Evolutionary conservation across 2,113 vertebrate species (phyloP).

Genomic region (Rallus limicola): DNA sequence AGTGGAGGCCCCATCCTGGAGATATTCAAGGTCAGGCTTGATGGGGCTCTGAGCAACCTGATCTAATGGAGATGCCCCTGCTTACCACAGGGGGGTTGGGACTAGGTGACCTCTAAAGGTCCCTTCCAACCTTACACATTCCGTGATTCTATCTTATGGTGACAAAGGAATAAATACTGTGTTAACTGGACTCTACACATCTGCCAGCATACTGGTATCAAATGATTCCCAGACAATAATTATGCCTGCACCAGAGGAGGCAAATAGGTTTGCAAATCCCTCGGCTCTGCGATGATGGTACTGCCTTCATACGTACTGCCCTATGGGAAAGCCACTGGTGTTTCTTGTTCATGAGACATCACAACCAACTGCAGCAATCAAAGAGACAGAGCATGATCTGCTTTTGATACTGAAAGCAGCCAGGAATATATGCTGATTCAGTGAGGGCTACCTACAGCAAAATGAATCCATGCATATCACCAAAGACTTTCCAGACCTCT

Average conservation of each 20-base stretch:
- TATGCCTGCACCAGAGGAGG: neutral
- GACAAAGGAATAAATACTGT: neutral
- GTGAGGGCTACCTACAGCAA: neutral
- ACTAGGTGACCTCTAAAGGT: too few relatives aligned
- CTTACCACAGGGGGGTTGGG: too few relatives aligned
- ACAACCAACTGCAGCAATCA: neutral
- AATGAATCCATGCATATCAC: neutral
- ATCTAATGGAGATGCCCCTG: too few relatives aligned
- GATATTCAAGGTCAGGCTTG: too few relatives aligned
- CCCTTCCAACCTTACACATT: too few relatives aligned
- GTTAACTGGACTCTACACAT: neutral
- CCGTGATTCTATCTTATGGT: neutral
- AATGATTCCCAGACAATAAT: neutral
- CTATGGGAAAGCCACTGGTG: neutral
- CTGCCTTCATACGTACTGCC: neutral
- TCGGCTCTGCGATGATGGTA: neutral
- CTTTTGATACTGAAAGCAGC: neutral
- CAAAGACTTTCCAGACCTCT: neutral
- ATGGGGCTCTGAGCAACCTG: too few relatives aligned
- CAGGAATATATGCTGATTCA: neutral
- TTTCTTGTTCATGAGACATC: neutral
- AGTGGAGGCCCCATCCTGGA: too few relatives aligned
- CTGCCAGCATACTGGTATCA: neutral
- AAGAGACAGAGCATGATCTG: neutral
- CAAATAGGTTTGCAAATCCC: neutral